Evolutionary conservation across 2,888 invertebrate species (phyloP).

Genomic region (Nudaria mundana): DNA sequence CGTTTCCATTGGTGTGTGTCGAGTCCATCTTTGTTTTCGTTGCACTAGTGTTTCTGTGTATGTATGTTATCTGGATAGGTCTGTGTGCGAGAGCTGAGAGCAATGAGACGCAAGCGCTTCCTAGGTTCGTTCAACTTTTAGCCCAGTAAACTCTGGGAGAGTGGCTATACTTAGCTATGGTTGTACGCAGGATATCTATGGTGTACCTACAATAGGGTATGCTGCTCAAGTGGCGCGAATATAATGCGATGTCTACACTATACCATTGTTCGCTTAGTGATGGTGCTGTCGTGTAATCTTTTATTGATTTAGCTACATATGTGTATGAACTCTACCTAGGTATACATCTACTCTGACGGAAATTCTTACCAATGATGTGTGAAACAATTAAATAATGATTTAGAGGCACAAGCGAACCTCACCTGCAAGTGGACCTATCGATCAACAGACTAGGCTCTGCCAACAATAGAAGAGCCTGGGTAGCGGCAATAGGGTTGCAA

Average conservation of each 20-base stretch:
- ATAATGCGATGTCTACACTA: slow-evolving; percentile 50
- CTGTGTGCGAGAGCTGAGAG: slow-evolving; percentile 70
- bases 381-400: no score
- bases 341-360: no score
- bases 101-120: slow-evolving; percentile 65
- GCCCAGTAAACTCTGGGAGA: slow-evolving; percentile 78
- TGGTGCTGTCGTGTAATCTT: no score
- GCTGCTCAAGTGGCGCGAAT: slow-evolving; percentile 43
- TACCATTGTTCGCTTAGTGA: slow-evolving; percentile 58
- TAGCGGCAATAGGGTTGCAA: no score
- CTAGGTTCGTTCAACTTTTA: slow-evolving; percentile 80
- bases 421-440: no score
- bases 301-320: no score
- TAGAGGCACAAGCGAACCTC: no score
- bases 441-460: no score
- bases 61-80: slow-evolving; percentile 35
- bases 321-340: no score
- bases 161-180: slow-evolving; percentile 49
- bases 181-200: slow-evolving; percentile 41
- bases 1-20: slow-evolving; percentile 60
- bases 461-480: no score
- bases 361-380: no score
- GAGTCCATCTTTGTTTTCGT: slow-evolving; percentile 56
- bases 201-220: slow-evolving; percentile 42
- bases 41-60: slow-evolving; percentile 39